Percentiles rank a stretch among this genome's conserved stretches.
Conservation (phyloP, 2,797 vertebrate genomes). For the Molossus molossus region DNA sequence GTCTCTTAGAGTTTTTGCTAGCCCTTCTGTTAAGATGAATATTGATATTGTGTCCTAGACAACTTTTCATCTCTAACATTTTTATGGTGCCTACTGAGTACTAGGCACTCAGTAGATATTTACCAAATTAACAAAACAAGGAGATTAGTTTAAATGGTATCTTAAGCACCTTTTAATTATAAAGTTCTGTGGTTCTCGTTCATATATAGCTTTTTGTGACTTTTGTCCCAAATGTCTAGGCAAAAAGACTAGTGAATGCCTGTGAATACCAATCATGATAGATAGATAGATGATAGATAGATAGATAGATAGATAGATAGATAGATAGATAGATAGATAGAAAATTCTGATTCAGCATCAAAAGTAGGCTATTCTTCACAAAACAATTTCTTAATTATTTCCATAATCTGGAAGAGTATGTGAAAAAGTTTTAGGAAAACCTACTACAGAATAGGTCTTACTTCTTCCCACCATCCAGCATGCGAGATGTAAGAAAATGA, state of each 20-base stretch:
- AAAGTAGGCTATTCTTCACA: neutral
- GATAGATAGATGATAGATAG: neutral
- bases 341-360: conserved; percentile 21
- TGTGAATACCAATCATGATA: neutral
- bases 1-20: neutral
- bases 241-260: neutral
- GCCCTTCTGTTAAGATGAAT: neutral
- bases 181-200: neutral
- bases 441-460: neutral
- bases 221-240: conserved; percentile 17
- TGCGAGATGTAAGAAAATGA: conserved; percentile 10
- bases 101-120: neutral
- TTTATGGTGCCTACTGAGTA: neutral
- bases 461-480: neutral
- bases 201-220: neutral
- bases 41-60: neutral
- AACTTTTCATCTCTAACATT: conserved; percentile 38
- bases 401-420: neutral
- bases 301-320: neutral
- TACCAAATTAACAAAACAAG: conserved; percentile 25
- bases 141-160: neutral
- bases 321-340: neutral
- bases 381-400: conserved; percentile 52
- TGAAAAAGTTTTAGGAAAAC: neutral
- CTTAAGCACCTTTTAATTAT: conserved; percentile 12